phyloP scores from a whole-genome alignment of 2,113 vertebrate species.

The Nyctibius bracteatus region DNA sequence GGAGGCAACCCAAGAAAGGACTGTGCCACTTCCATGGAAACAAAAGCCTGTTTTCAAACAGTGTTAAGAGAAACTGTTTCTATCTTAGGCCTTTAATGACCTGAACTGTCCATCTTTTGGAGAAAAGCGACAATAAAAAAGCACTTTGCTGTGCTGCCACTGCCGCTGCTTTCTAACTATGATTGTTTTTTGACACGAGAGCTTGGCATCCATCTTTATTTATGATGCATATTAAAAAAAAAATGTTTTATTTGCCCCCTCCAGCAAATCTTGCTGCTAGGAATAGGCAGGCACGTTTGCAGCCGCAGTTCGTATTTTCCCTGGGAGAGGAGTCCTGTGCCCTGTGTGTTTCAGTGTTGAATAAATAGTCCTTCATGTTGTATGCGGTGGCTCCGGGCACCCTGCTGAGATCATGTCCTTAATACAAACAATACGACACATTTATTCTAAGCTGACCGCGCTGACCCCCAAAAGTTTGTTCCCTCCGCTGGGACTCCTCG shows the following conservation, averaged over 20 bases:
- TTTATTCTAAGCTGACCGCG: slow-evolving; percentile 91
- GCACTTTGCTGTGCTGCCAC: slow-evolving; percentile 23
- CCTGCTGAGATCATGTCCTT: slow-evolving; percentile 94
- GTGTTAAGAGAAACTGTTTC: slow-evolving; percentile 70
- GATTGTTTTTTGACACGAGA: neutral
- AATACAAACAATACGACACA: slow-evolving; percentile 89
- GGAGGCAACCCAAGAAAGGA: slow-evolving; percentile 42
- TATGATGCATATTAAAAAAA: neutral
- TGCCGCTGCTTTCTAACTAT: neutral
- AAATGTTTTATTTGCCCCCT: slow-evolving; percentile 29
- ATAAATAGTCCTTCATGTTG: slow-evolving; percentile 72
- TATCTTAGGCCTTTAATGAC: slow-evolving; percentile 75
- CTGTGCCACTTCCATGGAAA: slow-evolving; percentile 69
- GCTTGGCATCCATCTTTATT: slow-evolving; percentile 22
- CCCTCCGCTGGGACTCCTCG: slow-evolving; percentile 82
- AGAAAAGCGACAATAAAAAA: neutral
- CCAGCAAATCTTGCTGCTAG: neutral
- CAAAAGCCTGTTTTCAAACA: slow-evolving; percentile 82
- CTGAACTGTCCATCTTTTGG: slow-evolving; percentile 63
- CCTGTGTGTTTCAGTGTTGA: slow-evolving; percentile 72
- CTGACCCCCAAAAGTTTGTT: slow-evolving; percentile 94
- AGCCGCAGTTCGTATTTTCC: slow-evolving; percentile 42
- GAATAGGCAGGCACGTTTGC: slow-evolving; percentile 55
- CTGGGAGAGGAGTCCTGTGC: slow-evolving; percentile 57
- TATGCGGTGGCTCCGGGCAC: slow-evolving; percentile 81